These are phyloP conservation scores for Meghimatium bilineatum DNA, from an alignment of 2,888 invertebrate genomes.

Conservation along the genomic window DNA sequence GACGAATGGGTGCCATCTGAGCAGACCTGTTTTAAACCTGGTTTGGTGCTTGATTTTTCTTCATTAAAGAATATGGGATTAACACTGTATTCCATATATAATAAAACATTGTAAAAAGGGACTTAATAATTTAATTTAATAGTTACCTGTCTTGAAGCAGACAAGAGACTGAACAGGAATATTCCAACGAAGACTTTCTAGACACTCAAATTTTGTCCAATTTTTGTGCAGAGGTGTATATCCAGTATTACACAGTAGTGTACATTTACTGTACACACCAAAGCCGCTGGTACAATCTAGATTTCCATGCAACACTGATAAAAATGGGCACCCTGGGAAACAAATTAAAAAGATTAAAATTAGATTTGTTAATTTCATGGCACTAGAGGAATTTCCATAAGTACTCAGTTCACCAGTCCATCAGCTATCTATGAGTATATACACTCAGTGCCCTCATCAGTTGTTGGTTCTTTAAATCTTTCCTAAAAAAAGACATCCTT, in stretches of 20 bases:
- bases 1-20: too few species aligned
- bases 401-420: too few species aligned
- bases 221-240: neutral
- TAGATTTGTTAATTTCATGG: neutral
- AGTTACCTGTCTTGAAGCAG: neutral
- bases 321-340: conserved; percentile 1
- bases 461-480: too few species aligned
- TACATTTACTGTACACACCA: conserved; percentile 20
- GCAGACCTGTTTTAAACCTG: too few species aligned
- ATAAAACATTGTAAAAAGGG: too few species aligned
- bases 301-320: conserved; percentile 12
- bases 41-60: too few species aligned
- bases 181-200: conserved; percentile 26
- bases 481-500: too few species aligned
- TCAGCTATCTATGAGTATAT: too few species aligned
- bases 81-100: too few species aligned
- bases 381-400: too few species aligned
- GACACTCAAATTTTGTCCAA: conserved; percentile 5
- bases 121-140: neutral
- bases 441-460: too few species aligned
- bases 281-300: conserved; percentile 2
- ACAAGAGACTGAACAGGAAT: neutral
- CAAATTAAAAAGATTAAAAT: neutral
- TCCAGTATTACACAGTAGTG: neutral
- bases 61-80: too few species aligned